Percentiles rank a stretch among this genome's conserved stretches.
Evolutionary conservation across 1,140 invertebrate genomes (phyloP).

Genomic region (Panagrolaimus sp.): DNA sequence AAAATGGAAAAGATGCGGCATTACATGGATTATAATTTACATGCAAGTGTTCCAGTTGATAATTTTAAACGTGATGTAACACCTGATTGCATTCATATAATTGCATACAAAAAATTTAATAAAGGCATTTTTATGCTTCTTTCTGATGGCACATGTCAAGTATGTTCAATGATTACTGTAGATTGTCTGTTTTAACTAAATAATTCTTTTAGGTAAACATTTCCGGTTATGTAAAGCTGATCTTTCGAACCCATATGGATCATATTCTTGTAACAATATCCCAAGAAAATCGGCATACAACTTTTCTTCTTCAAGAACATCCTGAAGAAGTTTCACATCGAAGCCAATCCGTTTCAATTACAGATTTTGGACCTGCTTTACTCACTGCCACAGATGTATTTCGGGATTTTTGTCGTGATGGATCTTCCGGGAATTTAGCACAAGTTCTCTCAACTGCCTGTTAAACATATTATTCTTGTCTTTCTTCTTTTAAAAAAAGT

Average conservation of each 20-base stretch:
- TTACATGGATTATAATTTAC: constrained; percentile 15
- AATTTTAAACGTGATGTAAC: background rate
- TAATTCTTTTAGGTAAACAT: background rate
- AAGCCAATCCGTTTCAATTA: background rate
- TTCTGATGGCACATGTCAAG: constrained; percentile 34
- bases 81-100: constrained; percentile 24
- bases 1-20: constrained; percentile 11
- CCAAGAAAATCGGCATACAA: background rate
- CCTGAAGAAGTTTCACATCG: background rate
- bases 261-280: background rate
- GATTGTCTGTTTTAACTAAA: too few species aligned
- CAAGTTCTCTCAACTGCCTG: background rate
- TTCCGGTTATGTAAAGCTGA: background rate
- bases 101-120: constrained; percentile 34
- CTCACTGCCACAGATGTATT: constrained; percentile 1
- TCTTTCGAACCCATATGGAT: background rate
- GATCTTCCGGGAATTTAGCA: background rate
- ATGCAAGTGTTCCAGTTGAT: constrained; percentile 7
- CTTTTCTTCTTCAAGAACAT: background rate
- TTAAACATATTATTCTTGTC: background rate
- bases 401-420: constrained; percentile 11
- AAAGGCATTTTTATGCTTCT: constrained; percentile 33
- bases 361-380: background rate
- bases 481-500: too few species aligned
- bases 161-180: too few species aligned